These are phyloP conservation scores for Sebastes hubbsi DNA, from an alignment of 2,797 vertebrate genomes.

Conservation along the genomic window DNA sequence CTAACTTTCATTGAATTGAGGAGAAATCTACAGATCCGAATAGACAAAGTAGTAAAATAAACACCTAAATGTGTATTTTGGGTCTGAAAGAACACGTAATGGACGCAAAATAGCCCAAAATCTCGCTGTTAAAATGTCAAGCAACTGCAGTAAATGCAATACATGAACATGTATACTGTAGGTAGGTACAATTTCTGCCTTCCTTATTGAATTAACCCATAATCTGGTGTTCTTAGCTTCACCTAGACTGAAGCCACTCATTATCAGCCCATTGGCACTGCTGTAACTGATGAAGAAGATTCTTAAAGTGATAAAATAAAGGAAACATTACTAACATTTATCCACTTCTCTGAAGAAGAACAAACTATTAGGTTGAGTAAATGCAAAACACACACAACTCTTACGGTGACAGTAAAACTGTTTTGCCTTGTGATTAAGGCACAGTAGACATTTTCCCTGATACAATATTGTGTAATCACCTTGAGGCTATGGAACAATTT, in stretches of 20 bases:
- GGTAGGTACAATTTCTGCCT: neutral
- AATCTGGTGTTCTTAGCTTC: neutral
- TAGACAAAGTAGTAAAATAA: too few species aligned
- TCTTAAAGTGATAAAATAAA: neutral
- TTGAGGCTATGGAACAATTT: slow-evolving; percentile 45
- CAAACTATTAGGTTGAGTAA: slow-evolving; percentile 37
- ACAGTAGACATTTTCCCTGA: slow-evolving; percentile 37
- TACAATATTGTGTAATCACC: slow-evolving; percentile 55
- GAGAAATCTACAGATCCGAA: too few species aligned
- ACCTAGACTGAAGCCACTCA: neutral
- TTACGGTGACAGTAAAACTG: slow-evolving; percentile 30
- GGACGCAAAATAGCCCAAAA: too few species aligned
- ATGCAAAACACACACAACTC: slow-evolving; percentile 25
- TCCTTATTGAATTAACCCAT: neutral
- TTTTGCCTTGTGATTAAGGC: slow-evolving; percentile 26
- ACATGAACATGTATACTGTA: too few species aligned
- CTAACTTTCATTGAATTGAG: too few species aligned
- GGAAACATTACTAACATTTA: slow-evolving; percentile 6
- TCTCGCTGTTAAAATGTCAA: neutral
- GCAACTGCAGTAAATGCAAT: neutral
- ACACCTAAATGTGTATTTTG: too few species aligned
- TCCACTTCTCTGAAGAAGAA: neutral
- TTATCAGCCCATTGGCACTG: neutral
- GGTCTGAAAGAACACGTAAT: too few species aligned
- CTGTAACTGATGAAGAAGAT: neutral